Percentiles rank a stretch among this genome's conserved stretches.
phyloP scores from a whole-genome alignment of 2,888 invertebrate genomes.

The Clanis bilineata region DNA sequence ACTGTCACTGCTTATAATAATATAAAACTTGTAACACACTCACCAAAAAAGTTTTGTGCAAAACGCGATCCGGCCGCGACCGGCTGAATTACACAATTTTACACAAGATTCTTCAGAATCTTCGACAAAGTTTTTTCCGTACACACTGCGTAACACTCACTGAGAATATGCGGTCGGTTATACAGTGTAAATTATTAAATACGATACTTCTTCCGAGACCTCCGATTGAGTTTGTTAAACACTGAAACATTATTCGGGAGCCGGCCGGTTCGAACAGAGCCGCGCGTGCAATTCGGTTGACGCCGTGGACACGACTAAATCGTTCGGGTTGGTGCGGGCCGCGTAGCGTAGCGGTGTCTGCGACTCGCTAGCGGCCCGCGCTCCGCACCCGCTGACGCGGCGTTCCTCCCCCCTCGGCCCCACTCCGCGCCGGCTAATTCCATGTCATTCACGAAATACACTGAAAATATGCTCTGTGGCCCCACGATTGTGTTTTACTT shows the following conservation, averaged over 20 bases:
- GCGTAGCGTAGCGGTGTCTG: slow-evolving; percentile 48
- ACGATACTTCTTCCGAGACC: slow-evolving; percentile 80
- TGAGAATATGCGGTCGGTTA: slow-evolving; percentile 80
- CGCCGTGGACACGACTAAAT: slow-evolving; percentile 76
- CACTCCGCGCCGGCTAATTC: slow-evolving; percentile 47
- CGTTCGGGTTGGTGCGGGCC: slow-evolving; percentile 36
- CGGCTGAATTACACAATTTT: slow-evolving; percentile 79
- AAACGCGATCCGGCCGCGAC: slow-evolving; percentile 74
- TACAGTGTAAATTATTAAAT: slow-evolving; percentile 79
- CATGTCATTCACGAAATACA: slow-evolving; percentile 71
- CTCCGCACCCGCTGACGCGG: slow-evolving; percentile 48
- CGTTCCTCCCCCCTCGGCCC: slow-evolving; percentile 35
- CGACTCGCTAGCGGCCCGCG: slow-evolving; percentile 42
- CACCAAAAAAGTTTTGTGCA: slow-evolving; percentile 78
- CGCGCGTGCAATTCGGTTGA: slow-evolving; percentile 76
- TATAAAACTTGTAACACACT: slow-evolving; percentile 43
- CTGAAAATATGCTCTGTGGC: slow-evolving; percentile 62
- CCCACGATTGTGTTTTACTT: slow-evolving; percentile 31
- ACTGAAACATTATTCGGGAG: slow-evolving; percentile 82
- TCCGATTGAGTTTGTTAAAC: slow-evolving; percentile 81
- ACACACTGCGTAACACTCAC: slow-evolving; percentile 83
- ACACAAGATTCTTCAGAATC: slow-evolving; percentile 82
- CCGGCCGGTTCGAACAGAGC: slow-evolving; percentile 77
- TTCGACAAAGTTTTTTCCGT: slow-evolving; percentile 82
- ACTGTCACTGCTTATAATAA: slow-evolving; percentile 21